Conservation (phyloP, 2,888 invertebrate genomes). For the Drosophila rellima region DNA sequence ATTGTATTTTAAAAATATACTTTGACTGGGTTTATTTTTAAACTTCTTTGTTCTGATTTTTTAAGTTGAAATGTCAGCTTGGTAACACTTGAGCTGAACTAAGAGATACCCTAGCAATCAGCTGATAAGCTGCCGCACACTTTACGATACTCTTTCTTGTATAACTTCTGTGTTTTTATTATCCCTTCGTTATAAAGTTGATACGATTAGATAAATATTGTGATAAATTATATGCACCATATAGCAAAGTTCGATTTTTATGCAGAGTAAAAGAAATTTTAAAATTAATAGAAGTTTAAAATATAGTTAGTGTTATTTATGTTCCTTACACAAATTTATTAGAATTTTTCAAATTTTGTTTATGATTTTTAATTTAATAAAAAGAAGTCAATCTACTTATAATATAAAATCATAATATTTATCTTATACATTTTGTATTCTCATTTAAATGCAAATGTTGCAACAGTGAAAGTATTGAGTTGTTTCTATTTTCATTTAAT, state of each 20-base stretch:
- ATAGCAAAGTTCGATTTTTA: slow-evolving; percentile 5
- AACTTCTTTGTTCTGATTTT: slow-evolving; percentile 10
- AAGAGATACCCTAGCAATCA: neutral
- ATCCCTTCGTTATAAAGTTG: neutral
- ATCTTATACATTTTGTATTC: no score
- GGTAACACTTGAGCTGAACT: neutral
- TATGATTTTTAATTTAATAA: no score
- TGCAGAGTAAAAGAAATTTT: neutral
- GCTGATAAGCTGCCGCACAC: neutral
- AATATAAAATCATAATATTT: no score
- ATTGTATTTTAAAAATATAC: slow-evolving; percentile 3
- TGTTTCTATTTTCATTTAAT: neutral
- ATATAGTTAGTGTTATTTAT: neutral
- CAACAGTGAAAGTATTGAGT: no score
- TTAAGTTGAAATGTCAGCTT: neutral
- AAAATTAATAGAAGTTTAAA: neutral
- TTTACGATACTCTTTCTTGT: slow-evolving; percentile 6
- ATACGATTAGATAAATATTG: slow-evolving; percentile 10
- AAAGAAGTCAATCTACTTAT: no score
- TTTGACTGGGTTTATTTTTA: slow-evolving; percentile 21
- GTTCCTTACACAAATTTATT: no score
- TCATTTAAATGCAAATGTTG: no score
- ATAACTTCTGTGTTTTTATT: slow-evolving; percentile 19
- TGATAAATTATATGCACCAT: slow-evolving; percentile 1
- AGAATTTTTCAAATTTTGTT: no score